Evolutionary conservation across 2,113 vertebrate genomes (phyloP), one percentile per base, ranked within the genome.

Genomic region (Leucopsar rothschildi): DNA sequence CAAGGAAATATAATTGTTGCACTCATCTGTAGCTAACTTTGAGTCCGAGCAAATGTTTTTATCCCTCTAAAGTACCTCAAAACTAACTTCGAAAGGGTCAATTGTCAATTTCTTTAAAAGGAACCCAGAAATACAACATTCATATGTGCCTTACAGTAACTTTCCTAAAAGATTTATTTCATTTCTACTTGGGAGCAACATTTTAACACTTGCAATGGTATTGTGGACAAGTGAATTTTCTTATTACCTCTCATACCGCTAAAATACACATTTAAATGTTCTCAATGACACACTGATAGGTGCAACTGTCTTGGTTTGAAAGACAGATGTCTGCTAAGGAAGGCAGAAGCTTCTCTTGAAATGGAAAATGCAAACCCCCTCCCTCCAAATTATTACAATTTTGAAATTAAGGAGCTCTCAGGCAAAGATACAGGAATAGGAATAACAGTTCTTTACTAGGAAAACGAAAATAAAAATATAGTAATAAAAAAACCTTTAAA

Each of bases 101-200:
- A 20, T 76, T 87, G 37, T 92, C 49, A 75, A 73, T 66, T 79
- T 83, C 49, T 65, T 75, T 93, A 56, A 85, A 92, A 90, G n/a
- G 2, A 68, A 72, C 20, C 77, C n/a, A 47, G 37, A 81, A 20
- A 63, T 44, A 81, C 56, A 77, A 44, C 28, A 83, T 72, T 45
- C 82, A 70, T 15, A 77, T 24, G 45, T 76, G 49, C 23, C 37
- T 92, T 79, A 92, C 33, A 79, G 11, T 68, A 82, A 95, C 92
- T 86, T 95, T 93, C 78, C 92, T 75, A 50, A 65, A 86, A 85
- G 53, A 88, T 79, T 86, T 76, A 75, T 86, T 94, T 92, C 9
- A 57, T 86, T 96, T 94, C 75, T 75, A 39, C 70, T 91, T 82
- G 61, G 95, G 92, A 97, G 92, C 53, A 85, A 47, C 8, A 59